A percentile compares a stretch with the other conserved stretches of the same genome.
Conservation (phyloP, 2,797 vertebrate species). For the Acrossocheilus wenchowensis region DNA sequence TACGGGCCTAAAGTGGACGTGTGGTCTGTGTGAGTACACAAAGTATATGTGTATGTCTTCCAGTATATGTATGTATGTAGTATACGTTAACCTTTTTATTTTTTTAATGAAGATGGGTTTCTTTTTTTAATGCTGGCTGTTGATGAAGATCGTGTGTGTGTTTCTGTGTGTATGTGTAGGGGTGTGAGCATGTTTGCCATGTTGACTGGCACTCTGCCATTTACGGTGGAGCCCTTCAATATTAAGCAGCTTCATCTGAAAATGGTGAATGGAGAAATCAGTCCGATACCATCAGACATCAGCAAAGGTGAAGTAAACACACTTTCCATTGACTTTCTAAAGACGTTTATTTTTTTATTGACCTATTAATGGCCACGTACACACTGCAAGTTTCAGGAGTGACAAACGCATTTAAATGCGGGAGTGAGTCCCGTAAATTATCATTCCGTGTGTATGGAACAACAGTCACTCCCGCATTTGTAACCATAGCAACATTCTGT, state of each 20-base stretch:
- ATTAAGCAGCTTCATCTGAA: conserved; percentile 87
- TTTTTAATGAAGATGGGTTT: background rate
- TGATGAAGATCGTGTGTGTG: background rate
- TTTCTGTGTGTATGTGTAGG: conserved; percentile 70
- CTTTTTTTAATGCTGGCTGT: conserved; percentile 20
- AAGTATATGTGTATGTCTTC: background rate
- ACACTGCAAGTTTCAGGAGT: no score
- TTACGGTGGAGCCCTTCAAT: conserved; percentile 85
- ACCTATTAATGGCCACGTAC: background rate
- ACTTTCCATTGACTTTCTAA: background rate
- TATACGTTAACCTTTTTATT: background rate
- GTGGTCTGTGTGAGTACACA: conserved; percentile 85
- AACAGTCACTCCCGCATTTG: no score
- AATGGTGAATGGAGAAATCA: conserved; percentile 85
- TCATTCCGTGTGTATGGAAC: no score
- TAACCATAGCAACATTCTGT: no score
- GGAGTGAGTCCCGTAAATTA: no score
- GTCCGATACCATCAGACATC: conserved; percentile 79
- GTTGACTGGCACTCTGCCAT: conserved; percentile 84
- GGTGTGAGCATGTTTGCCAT: conserved; percentile 87
- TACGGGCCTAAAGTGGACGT: conserved; percentile 88
- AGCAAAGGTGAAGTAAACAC: conserved; percentile 77
- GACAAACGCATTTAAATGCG: no score
- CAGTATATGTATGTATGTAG: conserved; percentile 5
- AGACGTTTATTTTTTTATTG: background rate